Base-by-base conservation (phyloP, 2,113 vertebrate species). In the Platanista minor region DNA sequence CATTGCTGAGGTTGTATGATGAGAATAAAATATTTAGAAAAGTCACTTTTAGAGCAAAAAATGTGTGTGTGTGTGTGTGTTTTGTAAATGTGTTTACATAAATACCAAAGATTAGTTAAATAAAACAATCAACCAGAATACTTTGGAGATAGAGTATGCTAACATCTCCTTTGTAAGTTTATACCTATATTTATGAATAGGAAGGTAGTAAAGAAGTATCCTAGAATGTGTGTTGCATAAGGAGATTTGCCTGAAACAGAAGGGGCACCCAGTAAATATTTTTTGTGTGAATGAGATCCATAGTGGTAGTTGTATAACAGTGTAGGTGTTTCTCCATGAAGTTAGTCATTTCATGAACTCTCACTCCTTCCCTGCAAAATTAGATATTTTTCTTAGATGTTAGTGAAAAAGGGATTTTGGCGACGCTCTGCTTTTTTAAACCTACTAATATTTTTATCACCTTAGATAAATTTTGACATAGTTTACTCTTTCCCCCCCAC, bases 1-100 rank as follows among this genome's bases (percentile, higher is more conserved):
- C 97, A 97, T 99, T 17, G 99, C 99, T 36, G 99, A 99, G 99
- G 99, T 99, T 95, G 0, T 95, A 66, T 72, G 72, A 57, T 59
- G 64, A 46, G 2, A 81, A 64, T 5, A 43, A 33, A 39, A 64
- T 67, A 27, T 69, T 52, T 57, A 78, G 41, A 93, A 78, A 84
- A 90, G 8, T 74, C 46, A 33, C 67, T 92, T 94, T 80, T 87
- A 59, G 8, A 94, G 54, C 94, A 95, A 81, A 94, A 84, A 93
- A 57, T 87, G 6, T 57, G 13, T 90, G 46, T 88, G 18, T 87
- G n/a, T 90, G 31, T 89, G 3, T 91, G 13, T 67, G 14, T 85
- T 52, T 95, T 7, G 2, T 90, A 89, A 82, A 69, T 78, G 9
- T 77, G 41, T 75, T 92, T 92, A 77, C 7, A 21, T 93, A 52